phyloP scores from a whole-genome alignment of 2,113 vertebrate species.

The Heterotilapia buettikoferi region DNA sequence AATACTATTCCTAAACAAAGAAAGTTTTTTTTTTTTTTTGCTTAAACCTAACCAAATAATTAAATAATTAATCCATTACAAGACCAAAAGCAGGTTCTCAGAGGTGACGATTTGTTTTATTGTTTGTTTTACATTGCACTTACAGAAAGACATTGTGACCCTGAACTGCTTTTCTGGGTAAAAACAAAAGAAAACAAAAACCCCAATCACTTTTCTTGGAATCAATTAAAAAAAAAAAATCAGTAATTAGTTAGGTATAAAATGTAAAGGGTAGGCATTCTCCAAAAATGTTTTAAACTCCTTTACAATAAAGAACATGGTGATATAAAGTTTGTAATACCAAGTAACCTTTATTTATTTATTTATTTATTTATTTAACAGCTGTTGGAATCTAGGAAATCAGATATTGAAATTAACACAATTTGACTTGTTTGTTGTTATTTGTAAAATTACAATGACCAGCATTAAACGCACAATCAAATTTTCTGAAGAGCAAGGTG shows the following conservation, averaged over 20 bases:
- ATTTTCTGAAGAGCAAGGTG: background rate
- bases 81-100: background rate
- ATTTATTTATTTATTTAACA: background rate
- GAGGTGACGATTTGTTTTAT: background rate
- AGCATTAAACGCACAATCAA: background rate
- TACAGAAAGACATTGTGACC: background rate
- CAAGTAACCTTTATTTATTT: background rate
- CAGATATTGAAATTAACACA: background rate
- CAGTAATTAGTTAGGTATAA: background rate
- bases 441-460: background rate
- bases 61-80: background rate
- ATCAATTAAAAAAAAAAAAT: background rate
- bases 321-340: background rate
- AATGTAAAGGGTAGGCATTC: background rate
- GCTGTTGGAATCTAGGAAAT: background rate
- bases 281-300: background rate
- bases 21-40: background rate
- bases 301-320: background rate
- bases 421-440: background rate
- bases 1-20: background rate
- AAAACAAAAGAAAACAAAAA: background rate
- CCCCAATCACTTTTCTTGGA: accelerated
- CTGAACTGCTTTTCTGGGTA: background rate
- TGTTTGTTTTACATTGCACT: background rate
- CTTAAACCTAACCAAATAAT: background rate